These are phyloP conservation scores for Coracias cyanogaster DNA, from an alignment of 2,797 vertebrate genomes.

Conservation along the genomic window DNA sequence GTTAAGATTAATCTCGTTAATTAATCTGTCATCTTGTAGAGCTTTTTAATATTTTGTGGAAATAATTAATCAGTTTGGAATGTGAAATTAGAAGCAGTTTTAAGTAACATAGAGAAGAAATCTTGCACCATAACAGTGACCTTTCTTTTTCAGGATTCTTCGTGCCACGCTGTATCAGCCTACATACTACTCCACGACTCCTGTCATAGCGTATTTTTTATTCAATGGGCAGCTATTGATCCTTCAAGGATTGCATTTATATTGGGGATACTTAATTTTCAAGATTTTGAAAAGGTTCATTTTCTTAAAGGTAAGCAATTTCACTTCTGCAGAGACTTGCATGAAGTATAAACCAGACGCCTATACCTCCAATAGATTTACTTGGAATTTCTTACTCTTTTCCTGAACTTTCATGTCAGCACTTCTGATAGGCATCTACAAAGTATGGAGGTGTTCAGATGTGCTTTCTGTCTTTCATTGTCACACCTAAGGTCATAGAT, in stretches of 20 bases:
- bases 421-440: not conserved
- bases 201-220: conserved; percentile 91
- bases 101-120: not conserved
- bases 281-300: conserved; percentile 88
- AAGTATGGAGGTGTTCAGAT: not conserved
- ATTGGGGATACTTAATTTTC: conserved; percentile 91
- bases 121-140: not conserved
- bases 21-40: not conserved
- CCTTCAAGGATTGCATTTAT: conserved; percentile 88
- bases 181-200: conserved; percentile 77
- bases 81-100: not conserved
- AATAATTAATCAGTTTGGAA: not conserved
- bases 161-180: conserved; percentile 89
- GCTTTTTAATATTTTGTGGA: not conserved
- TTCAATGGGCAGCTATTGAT: conserved; percentile 88
- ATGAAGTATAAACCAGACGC: not conserved
- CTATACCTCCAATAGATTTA: not conserved
- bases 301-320: conserved; percentile 84
- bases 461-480: not conserved
- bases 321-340: not conserved
- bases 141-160: conserved; percentile 84
- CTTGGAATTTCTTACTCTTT: not conserved
- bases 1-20: not conserved
- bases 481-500: not conserved
- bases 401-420: not conserved